phyloP scores from a whole-genome alignment of 2,113 vertebrate genomes.

The Clarias magur region DNA sequence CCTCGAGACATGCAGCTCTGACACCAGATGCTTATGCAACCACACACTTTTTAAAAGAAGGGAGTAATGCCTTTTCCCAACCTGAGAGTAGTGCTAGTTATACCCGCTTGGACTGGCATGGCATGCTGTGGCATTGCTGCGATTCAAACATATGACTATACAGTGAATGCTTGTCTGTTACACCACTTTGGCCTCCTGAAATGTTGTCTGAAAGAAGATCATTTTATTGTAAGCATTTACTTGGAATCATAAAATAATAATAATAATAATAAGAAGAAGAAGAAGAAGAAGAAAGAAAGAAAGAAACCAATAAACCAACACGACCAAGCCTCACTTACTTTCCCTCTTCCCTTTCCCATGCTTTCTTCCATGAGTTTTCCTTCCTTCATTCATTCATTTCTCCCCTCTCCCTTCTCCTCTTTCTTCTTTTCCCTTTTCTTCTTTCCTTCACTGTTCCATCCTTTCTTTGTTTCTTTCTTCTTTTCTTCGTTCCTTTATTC shows the following conservation, averaged over 20 bases:
- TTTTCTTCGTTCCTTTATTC: no score
- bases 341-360: no score
- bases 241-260: not conserved
- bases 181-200: not conserved
- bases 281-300: no score
- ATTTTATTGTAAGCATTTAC: not conserved
- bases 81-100: not conserved
- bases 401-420: fast-evolving
- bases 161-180: not conserved
- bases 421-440: no score
- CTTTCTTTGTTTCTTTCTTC: no score
- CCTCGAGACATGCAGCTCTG: not conserved
- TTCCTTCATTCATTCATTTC: no score
- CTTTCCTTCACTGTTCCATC: no score
- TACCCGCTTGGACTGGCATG: not conserved
- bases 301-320: not conserved
- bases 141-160: not conserved
- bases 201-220: not conserved
- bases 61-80: not conserved
- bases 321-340: no score
- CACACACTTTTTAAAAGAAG: not conserved
- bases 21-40: not conserved
- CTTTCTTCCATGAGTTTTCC: no score
- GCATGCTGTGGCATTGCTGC: not conserved
- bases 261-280: no score